phyloP scores from a whole-genome alignment of 2,888 invertebrate species.

The Vandiemenella viatica region DNA sequence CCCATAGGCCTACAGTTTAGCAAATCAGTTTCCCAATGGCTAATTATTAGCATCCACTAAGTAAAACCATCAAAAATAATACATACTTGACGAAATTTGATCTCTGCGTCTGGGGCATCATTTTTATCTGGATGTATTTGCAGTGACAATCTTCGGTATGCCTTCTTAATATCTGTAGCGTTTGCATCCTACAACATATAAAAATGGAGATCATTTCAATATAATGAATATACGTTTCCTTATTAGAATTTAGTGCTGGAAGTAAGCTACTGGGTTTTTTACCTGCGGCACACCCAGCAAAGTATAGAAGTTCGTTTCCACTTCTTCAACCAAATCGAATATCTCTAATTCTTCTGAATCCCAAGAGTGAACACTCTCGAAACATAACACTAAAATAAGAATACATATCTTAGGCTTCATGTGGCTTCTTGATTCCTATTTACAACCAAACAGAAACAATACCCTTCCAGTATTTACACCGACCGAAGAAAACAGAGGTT shows the following conservation, averaged over 20 bases:
- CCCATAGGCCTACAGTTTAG: too few species aligned
- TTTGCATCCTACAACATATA: slow-evolving; percentile 69
- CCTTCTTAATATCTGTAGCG: slow-evolving; percentile 64
- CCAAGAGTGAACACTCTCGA: slow-evolving; percentile 37
- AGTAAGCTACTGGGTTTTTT: too few species aligned
- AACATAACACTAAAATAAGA: slow-evolving; percentile 4
- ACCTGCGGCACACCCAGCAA: slow-evolving; percentile 74
- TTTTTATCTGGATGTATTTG: slow-evolving; percentile 91
- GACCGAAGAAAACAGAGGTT: too few species aligned
- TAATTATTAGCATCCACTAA: too few species aligned
- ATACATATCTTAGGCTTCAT: slow-evolving; percentile 13
- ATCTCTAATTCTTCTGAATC: slow-evolving; percentile 82
- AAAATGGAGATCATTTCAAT: background rate
- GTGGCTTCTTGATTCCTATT: too few species aligned
- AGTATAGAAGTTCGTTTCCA: slow-evolving; percentile 86
- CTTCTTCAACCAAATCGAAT: slow-evolving; percentile 92
- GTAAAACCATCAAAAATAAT: too few species aligned
- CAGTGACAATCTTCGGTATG: slow-evolving; percentile 76
- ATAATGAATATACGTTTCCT: background rate
- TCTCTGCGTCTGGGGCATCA: slow-evolving; percentile 79
- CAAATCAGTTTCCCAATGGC: too few species aligned
- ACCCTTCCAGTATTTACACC: too few species aligned
- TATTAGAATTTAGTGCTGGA: too few species aligned
- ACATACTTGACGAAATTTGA: slow-evolving; percentile 69
- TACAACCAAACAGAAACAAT: too few species aligned